Percentiles rank a stretch among this genome's conserved stretches.
Conservation (phyloP, 2,113 vertebrate species). For the Pelmatolapia mariae region DNA sequence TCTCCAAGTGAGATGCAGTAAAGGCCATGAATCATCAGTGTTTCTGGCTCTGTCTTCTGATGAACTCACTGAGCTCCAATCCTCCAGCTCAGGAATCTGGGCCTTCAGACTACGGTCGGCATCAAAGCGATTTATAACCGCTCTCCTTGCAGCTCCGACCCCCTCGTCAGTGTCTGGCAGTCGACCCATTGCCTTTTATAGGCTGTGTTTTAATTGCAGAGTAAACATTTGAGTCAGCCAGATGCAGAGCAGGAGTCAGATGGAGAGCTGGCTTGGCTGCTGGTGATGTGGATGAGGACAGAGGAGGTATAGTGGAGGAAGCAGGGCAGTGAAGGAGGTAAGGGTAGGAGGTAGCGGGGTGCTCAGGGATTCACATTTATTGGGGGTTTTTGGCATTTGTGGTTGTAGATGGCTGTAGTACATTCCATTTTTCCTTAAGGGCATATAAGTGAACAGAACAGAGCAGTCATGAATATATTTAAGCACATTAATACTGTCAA, state of each 20-base stretch:
- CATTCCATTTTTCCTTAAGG: not conserved
- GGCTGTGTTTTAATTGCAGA: slow-evolving; percentile 74
- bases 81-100: slow-evolving; percentile 61
- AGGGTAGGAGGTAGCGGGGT: not conserved
- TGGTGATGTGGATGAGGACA: slow-evolving; percentile 10
- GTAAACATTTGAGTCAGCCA: slow-evolving; percentile 66
- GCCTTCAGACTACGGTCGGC: slow-evolving; percentile 51
- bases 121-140: slow-evolving; percentile 73
- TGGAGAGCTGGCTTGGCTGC: not conserved
- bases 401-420: not conserved
- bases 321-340: not conserved
- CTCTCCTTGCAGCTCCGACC: slow-evolving; percentile 45
- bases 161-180: slow-evolving; percentile 63
- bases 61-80: slow-evolving; percentile 40
- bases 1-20: slow-evolving; percentile 29
- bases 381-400: accelerated
- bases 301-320: not conserved
- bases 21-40: slow-evolving; percentile 53
- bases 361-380: not conserved
- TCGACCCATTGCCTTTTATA: slow-evolving; percentile 75
- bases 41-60: slow-evolving; percentile 38
- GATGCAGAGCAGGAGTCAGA: slow-evolving; percentile 51
- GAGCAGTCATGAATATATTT: not conserved
- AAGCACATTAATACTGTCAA: not conserved
- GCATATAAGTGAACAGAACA: not conserved